These are phyloP conservation scores for Campylomormyrus tamandua DNA, from an alignment of 2,113 vertebrate genomes.

Conservation along the genomic window DNA sequence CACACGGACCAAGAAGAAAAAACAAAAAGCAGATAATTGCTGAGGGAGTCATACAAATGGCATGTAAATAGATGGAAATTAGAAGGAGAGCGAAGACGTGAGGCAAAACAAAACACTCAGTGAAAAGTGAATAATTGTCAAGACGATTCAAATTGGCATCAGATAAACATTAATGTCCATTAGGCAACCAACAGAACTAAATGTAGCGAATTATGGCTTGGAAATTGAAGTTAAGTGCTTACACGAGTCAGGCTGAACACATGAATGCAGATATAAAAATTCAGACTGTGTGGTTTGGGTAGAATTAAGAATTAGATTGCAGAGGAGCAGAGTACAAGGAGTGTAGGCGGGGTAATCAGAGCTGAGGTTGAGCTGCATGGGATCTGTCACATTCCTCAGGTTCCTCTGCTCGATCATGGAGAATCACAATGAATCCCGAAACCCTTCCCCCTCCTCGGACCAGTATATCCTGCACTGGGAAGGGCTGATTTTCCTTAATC, in stretches of 20 bases:
- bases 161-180: slow-evolving; percentile 12
- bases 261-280: background rate
- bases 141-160: background rate
- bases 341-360: background rate
- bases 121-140: background rate
- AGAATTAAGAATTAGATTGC: background rate
- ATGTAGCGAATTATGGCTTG: slow-evolving; percentile 4
- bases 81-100: background rate
- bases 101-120: background rate
- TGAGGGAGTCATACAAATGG: background rate
- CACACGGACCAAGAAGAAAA: background rate
- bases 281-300: background rate
- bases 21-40: background rate
- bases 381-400: background rate
- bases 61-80: slow-evolving; percentile 10
- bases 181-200: background rate
- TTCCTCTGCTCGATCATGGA: background rate
- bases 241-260: background rate
- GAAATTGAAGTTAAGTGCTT: slow-evolving; percentile 16
- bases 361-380: too few relatives aligned
- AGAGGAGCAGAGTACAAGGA: background rate
- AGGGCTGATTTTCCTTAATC: background rate
- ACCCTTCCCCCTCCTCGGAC: background rate
- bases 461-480: background rate
- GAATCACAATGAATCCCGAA: background rate